Conservation (phyloP, 2,888 invertebrate species). For the Drosophila acutilabella region DNA sequence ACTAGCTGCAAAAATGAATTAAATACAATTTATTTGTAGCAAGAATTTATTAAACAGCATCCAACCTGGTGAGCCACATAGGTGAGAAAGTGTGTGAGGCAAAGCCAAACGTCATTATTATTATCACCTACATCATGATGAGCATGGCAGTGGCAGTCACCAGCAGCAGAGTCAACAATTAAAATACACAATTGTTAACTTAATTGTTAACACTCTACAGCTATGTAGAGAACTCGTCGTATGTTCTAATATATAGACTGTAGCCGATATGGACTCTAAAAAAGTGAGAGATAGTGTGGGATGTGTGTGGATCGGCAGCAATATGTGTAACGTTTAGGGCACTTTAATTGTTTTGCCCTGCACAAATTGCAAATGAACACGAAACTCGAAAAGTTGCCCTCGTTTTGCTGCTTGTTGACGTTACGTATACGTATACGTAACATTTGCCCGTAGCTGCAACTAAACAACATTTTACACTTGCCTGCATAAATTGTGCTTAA, state of each 20-base stretch:
- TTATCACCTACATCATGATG: background rate
- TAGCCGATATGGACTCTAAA: background rate
- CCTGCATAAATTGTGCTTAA: constrained; percentile 72
- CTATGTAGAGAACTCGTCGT: background rate
- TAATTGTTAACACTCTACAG: constrained; percentile 70
- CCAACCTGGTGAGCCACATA: constrained; percentile 1
- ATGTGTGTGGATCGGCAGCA: constrained; percentile 8
- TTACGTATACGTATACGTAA: constrained; percentile 68
- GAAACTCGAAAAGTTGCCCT: constrained; percentile 69
- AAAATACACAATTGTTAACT: constrained; percentile 70
- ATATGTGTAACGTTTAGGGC: constrained; percentile 60
- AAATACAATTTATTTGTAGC: constrained; percentile 69
- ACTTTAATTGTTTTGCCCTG: constrained; percentile 72
- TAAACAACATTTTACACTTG: constrained; percentile 65
- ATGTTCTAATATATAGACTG: background rate
- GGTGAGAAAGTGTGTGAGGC: constrained; percentile 9
- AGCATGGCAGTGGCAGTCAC: constrained; percentile 9
- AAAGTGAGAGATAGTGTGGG: background rate
- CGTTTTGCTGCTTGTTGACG: constrained; percentile 25
- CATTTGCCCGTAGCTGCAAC: constrained; percentile 38
- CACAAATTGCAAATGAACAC: constrained; percentile 81
- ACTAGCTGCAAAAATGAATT: constrained; percentile 64
- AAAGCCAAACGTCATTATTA: constrained; percentile 14
- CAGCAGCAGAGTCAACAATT: constrained; percentile 40
- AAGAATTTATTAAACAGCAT: constrained; percentile 59